Evolutionary conservation across 2,888 invertebrate species (phyloP).

Genomic region (Meiosimyza platycephala): DNA sequence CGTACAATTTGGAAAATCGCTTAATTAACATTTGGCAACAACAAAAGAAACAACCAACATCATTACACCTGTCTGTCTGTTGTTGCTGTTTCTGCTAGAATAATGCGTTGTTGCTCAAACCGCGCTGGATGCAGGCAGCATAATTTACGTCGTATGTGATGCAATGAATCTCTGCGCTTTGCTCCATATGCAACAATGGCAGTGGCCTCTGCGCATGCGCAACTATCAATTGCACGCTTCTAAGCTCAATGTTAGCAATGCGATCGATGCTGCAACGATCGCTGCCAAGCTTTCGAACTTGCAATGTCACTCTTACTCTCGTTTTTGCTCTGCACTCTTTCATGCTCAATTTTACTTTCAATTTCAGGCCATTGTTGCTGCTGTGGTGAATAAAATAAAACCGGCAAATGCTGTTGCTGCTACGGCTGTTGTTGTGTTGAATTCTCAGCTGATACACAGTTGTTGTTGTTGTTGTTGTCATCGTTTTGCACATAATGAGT

Average conservation of each 20-base stretch:
- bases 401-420: too few relatives aligned
- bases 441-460: slow-evolving; percentile 11
- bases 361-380: background rate
- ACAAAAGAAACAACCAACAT: too few relatives aligned
- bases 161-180: background rate
- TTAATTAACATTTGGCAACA: too few relatives aligned
- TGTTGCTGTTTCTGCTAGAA: background rate
- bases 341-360: slow-evolving; percentile 18
- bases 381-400: slow-evolving; percentile 20
- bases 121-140: background rate
- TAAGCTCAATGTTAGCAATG: too few relatives aligned
- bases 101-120: background rate
- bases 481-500: slow-evolving; percentile 16
- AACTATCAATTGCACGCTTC: background rate
- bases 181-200: slow-evolving; percentile 10
- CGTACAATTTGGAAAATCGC: too few relatives aligned
- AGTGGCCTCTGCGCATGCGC: slow-evolving; percentile 25
- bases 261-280: background rate
- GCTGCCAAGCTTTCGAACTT: background rate
- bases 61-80: background rate
- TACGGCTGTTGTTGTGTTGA: slow-evolving; percentile 16
- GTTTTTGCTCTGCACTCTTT: background rate
- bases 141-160: background rate
- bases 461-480: slow-evolving; percentile 4
- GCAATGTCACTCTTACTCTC: slow-evolving; percentile 5